phyloP scores from a whole-genome alignment of 2,113 vertebrate genomes.

The Oryzias javanicus region DNA sequence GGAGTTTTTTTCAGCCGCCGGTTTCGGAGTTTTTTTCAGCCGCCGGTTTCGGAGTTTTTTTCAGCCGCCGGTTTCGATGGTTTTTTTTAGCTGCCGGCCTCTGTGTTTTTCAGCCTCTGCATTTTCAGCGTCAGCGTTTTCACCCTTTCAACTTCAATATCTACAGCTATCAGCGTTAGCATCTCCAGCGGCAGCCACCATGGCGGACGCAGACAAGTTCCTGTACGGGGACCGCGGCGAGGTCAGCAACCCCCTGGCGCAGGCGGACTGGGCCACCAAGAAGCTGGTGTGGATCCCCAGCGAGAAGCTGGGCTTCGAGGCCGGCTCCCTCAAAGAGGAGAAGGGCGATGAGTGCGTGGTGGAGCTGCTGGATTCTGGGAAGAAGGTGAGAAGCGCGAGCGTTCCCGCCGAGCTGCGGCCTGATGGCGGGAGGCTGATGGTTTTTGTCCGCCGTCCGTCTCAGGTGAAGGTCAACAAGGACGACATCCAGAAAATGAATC shows the following conservation, averaged over 20 bases:
- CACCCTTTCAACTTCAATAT: too few relatives aligned
- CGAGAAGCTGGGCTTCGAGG: constrained; percentile 78
- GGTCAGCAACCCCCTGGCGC: constrained; percentile 69
- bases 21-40: too few relatives aligned
- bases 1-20: too few relatives aligned
- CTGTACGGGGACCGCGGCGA: constrained; percentile 75
- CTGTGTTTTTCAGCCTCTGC: too few relatives aligned
- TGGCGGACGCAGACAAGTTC: constrained; percentile 78
- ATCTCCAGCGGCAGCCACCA: too few relatives aligned
- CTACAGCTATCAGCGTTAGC: too few relatives aligned
- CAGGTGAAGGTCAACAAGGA: constrained; percentile 78
- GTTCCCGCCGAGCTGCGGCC: not conserved
- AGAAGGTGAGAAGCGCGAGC: constrained; percentile 55
- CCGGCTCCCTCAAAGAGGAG: constrained; percentile 78
- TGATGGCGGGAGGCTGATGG: not conserved
- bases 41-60: too few relatives aligned
- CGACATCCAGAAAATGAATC: constrained; percentile 84
- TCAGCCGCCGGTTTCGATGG: too few relatives aligned
- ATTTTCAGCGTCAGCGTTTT: too few relatives aligned
- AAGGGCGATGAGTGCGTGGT: constrained; percentile 76
- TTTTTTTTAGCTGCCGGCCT: too few relatives aligned
- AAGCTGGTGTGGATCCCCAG: constrained; percentile 82
- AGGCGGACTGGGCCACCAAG: constrained; percentile 81
- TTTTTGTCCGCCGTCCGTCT: constrained; percentile 8
- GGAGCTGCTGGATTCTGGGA: constrained; percentile 78